A percentile compares a stretch with the other conserved stretches of the same genome.
Evolutionary conservation across 2,113 vertebrate genomes (phyloP).

Genomic region (Struthidea cinerea): DNA sequence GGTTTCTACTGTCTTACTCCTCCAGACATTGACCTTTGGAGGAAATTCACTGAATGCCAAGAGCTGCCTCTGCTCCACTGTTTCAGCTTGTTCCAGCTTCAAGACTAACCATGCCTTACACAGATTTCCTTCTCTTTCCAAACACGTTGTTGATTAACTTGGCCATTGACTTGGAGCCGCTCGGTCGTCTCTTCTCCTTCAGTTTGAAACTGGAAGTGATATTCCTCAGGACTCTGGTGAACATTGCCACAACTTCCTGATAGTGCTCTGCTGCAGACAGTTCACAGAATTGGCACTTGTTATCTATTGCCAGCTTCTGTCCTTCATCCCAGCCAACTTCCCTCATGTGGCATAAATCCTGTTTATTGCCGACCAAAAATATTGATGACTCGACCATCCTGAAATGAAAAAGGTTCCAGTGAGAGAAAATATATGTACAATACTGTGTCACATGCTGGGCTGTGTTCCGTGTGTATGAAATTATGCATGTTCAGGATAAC

Average conservation of each 20-base stretch:
- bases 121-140: slow-evolving; percentile 86
- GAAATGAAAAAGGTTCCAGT: background rate
- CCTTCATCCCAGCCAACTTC: slow-evolving; percentile 84
- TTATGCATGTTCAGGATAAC: fast-evolving
- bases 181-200: slow-evolving; percentile 81
- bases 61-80: background rate
- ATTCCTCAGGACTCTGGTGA: slow-evolving; percentile 76
- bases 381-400: slow-evolving; percentile 74
- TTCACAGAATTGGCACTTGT: slow-evolving; percentile 83
- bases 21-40: background rate
- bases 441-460: background rate
- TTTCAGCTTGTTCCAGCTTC: background rate
- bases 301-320: slow-evolving; percentile 76
- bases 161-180: slow-evolving; percentile 85
- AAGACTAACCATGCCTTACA: slow-evolving; percentile 55
- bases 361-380: slow-evolving; percentile 87
- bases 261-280: slow-evolving; percentile 86
- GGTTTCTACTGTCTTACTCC: background rate
- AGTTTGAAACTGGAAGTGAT: slow-evolving; percentile 66
- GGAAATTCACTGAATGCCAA: background rate
- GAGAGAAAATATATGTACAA: background rate
- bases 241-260: slow-evolving; percentile 83
- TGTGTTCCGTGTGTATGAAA: background rate
- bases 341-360: slow-evolving; percentile 84
- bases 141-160: slow-evolving; percentile 88